phyloP scores from a whole-genome alignment of 2,888 invertebrate species.

The Chrysina gloriosa region DNA sequence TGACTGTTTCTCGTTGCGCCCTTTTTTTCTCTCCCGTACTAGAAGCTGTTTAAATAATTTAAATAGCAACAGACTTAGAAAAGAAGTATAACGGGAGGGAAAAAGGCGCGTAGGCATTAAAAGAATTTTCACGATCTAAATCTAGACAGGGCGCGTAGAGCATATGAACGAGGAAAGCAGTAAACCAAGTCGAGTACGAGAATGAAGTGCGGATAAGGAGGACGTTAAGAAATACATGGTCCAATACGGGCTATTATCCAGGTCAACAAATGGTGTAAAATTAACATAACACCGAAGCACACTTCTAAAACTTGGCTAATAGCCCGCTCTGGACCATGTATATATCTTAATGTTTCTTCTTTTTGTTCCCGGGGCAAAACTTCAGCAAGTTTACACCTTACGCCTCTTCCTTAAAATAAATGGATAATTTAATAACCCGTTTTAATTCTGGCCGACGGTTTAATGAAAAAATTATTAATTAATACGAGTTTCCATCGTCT shows the following conservation, averaged over 20 bases:
- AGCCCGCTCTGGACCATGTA: slow-evolving; percentile 32
- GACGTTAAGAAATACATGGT: slow-evolving; percentile 30
- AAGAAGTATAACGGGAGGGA: too few species aligned
- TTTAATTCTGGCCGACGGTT: slow-evolving; percentile 9
- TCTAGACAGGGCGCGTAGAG: slow-evolving; percentile 17
- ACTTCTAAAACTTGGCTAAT: slow-evolving; percentile 36
- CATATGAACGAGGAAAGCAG: slow-evolving; percentile 26
- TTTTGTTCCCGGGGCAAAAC: slow-evolving; percentile 13
- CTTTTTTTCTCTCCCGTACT: too few species aligned
- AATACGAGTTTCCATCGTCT: slow-evolving; percentile 1
- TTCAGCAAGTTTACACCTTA: slow-evolving; percentile 29
- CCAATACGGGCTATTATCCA: slow-evolving; percentile 32
- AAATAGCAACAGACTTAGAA: too few species aligned
- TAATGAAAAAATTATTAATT: slow-evolving; percentile 35
- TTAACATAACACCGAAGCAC: slow-evolving; percentile 34
- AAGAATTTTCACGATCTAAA: slow-evolving; percentile 17
- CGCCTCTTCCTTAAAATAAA: slow-evolving; percentile 22
- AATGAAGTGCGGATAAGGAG: not conserved
- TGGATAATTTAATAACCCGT: slow-evolving; percentile 31
- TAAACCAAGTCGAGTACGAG: slow-evolving; percentile 22
- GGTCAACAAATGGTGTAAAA: slow-evolving; percentile 36
- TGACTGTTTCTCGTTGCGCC: too few species aligned
- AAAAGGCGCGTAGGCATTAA: not conserved
- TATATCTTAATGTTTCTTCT: slow-evolving; percentile 35
- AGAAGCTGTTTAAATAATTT: too few species aligned